Evolutionary conservation across 2,113 vertebrate genomes (phyloP), one percentile per base, ranked within the genome.

Genomic region (Mus pahari): DNA sequence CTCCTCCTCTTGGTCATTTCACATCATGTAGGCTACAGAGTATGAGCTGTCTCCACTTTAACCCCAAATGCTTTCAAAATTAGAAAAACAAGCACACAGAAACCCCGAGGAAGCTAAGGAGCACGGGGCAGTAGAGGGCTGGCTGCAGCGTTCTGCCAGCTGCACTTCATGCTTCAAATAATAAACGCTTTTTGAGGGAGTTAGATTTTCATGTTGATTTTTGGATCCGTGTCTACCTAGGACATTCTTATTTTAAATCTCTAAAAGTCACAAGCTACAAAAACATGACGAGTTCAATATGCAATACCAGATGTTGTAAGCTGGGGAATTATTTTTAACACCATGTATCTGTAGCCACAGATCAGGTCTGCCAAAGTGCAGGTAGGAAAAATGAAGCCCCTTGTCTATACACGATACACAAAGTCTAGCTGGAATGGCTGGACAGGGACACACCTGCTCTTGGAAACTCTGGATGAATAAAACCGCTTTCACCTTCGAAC

Each of bases 261-360:
- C 86, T 82, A 88, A 62, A 88, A 81, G 84, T 87, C 50, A 81
- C 60, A 88, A 42, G 53, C 66, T 58, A 82, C 4, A 88, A 91
- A 60, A 88, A 70, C 22, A 33, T 16, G 28, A 79, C 73, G 84
- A 66, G 13, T 71, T 93, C 48, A 58, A 20, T n/a, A 60, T n/a
- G 79, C 7, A n/a, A 5, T 36, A 92, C 71, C 17, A 62, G 31
- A 70, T 68, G 53, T 62, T 81, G 20, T 16, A 55, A 90, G 55
- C 11, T 79, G 48, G 11, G 55, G n/a, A 26, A 66, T 42, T 20
- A 66, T 71, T 68, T 92, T 66, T 82, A 22, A 86, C 31, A 36
- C 39, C 6, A 13, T 5, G 42, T 74, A 55, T 45, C 81, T 78
- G 31, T 0, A 58, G n/a, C 62, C 58, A 50, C 81, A 50, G 75